Evolutionary conservation across 53 echinoderm and acorn worm species (phyloP).

Genomic region (Arbacia lixula): DNA sequence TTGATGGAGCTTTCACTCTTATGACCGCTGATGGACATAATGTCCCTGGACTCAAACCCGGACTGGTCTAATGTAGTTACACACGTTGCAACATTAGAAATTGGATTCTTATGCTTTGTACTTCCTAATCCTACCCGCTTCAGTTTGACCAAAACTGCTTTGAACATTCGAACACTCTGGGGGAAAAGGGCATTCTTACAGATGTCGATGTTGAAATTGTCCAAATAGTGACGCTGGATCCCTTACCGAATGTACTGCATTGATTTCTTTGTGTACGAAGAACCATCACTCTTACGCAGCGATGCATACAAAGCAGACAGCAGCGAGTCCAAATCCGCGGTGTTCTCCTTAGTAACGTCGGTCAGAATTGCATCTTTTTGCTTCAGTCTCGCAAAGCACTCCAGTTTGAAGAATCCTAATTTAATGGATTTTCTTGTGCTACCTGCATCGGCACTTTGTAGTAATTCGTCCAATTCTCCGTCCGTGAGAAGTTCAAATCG

Average conservation of each 20-base stretch:
- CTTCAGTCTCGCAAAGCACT: no score
- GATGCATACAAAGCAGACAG: slow-evolving; percentile 38
- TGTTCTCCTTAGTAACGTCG: no score
- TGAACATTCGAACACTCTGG: slow-evolving; percentile 46
- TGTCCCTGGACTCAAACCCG: slow-evolving; percentile 12
- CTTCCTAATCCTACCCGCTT: slow-evolving; percentile 57
- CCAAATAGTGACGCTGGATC: slow-evolving; percentile 32
- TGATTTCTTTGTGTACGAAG: slow-evolving; percentile 21
- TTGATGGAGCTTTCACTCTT: slow-evolving; percentile 24
- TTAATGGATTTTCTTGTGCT: no score
- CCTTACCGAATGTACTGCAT: slow-evolving; percentile 49
- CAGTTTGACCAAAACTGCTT: slow-evolving; percentile 53
- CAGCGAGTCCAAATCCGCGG: slow-evolving; percentile 37
- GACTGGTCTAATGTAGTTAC: slow-evolving; percentile 11
- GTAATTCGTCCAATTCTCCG: no score
- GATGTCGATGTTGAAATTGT: slow-evolving; percentile 47
- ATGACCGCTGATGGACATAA: slow-evolving; percentile 40
- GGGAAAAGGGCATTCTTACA: slow-evolving; percentile 39
- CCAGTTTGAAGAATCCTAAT: no score
- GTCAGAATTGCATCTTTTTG: no score
- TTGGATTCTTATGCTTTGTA: slow-evolving; percentile 57
- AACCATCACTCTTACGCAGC: slow-evolving; percentile 23
- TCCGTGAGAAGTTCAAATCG: no score
- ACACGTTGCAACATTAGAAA: no score
- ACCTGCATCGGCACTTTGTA: no score